A percentile compares a stretch with the other conserved stretches of the same genome.
Evolutionary conservation across 1,140 invertebrate genomes (phyloP).

Genomic region (Palaemon carinicauda): DNA sequence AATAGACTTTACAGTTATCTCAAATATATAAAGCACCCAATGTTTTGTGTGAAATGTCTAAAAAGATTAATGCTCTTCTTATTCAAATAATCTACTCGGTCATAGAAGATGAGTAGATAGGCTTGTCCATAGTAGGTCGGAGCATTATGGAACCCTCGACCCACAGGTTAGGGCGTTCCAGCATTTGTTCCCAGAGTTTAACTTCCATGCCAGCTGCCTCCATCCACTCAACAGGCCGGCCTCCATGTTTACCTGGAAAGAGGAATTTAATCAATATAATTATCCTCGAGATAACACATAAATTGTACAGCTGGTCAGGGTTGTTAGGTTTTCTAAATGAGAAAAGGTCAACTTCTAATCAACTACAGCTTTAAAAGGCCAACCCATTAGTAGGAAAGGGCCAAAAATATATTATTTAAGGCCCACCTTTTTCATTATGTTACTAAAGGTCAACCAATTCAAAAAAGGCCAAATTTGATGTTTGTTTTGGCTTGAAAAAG

Average conservation of each 20-base stretch:
- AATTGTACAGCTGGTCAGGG: too few species aligned
- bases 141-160: constrained; percentile 88
- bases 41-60: not conserved
- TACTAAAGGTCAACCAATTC: too few species aligned
- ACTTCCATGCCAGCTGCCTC: constrained; percentile 90
- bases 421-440: too few species aligned
- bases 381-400: too few species aligned
- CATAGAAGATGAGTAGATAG: constrained; percentile 56
- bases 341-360: too few species aligned
- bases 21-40: not conserved
- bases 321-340: too few species aligned
- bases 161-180: constrained; percentile 94
- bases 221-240: constrained; percentile 91
- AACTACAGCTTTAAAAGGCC: too few species aligned
- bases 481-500: too few species aligned
- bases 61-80: not conserved
- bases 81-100: constrained; percentile 25
- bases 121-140: constrained; percentile 73
- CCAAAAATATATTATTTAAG: too few species aligned
- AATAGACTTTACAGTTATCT: not conserved
- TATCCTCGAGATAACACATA: too few species aligned
- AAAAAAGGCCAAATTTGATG: too few species aligned
- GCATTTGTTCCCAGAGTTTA: constrained; percentile 91
- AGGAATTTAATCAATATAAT: constrained; percentile 48
- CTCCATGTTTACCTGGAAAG: constrained; percentile 82